These are phyloP conservation scores for Canis aureus DNA, from an alignment of 2,113 vertebrate species.

Conservation along the genomic window DNA sequence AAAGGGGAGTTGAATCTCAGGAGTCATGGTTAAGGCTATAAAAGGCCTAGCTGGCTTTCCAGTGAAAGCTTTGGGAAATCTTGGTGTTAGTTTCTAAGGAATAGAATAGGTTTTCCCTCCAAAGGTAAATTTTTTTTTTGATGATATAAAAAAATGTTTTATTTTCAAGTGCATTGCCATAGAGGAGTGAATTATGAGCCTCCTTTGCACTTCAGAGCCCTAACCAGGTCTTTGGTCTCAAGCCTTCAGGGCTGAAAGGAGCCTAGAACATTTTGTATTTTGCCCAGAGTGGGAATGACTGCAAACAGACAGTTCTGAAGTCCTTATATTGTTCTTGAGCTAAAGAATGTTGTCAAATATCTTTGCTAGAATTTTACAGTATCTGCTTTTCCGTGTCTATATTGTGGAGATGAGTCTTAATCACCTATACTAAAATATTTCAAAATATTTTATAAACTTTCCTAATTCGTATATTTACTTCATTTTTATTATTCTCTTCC, in stretches of 20 bases:
- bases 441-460: conserved; percentile 19
- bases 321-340: conserved; percentile 16
- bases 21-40: not conserved
- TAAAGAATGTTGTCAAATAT: conserved; percentile 29
- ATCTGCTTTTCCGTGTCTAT: not conserved
- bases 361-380: not conserved
- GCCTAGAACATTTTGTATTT: not conserved
- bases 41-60: not conserved
- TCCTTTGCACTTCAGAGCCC: not conserved
- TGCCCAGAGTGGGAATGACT: not conserved
- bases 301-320: not conserved
- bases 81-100: conserved; percentile 37
- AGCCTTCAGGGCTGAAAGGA: not conserved
- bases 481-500: not conserved
- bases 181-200: not conserved
- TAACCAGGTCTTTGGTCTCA: not conserved
- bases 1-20: not conserved
- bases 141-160: not conserved
- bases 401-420: not conserved
- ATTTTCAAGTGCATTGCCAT: not conserved
- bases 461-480: not conserved
- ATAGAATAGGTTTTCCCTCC: not conserved
- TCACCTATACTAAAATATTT: not conserved
- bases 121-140: not conserved
- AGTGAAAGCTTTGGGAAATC: not conserved